Conservation (phyloP, 2,888 invertebrate species). For the Perizoma flavofasciatum region DNA sequence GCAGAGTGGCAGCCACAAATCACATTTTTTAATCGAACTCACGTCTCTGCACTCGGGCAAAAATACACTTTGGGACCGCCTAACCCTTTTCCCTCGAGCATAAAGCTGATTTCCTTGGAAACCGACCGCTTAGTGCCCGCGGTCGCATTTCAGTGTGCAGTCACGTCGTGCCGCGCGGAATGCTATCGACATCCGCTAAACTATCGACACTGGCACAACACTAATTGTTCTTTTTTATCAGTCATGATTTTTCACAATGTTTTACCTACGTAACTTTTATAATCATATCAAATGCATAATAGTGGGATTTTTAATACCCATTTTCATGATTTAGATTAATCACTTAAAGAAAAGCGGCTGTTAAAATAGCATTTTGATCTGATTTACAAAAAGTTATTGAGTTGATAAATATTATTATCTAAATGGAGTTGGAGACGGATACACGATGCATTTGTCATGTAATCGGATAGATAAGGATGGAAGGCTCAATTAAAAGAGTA, state of each 20-base stretch:
- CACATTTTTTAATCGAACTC: constrained; percentile 83
- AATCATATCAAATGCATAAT: constrained; percentile 70
- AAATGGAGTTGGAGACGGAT: constrained; percentile 27
- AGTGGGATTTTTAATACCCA: constrained; percentile 67
- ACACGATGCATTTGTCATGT: constrained; percentile 55
- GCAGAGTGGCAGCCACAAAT: constrained; percentile 78
- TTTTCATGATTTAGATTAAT: constrained; percentile 73
- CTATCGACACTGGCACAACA: constrained; percentile 77
- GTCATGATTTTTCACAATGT: constrained; percentile 72
- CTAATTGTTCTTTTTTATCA: constrained; percentile 78
- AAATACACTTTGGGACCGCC: constrained; percentile 28
- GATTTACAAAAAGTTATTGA: constrained; percentile 33
- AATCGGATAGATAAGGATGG: constrained; percentile 50
- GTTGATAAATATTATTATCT: constrained; percentile 25
- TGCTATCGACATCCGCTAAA: constrained; percentile 80
- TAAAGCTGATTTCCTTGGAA: constrained; percentile 48
- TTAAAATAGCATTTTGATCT: constrained; percentile 39
- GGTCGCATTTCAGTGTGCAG: constrained; percentile 70
- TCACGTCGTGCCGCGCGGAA: constrained; percentile 72
- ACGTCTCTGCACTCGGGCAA: constrained; percentile 61
- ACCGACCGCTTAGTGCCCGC: constrained; percentile 34
- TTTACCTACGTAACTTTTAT: constrained; percentile 69
- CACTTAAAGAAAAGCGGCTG: constrained; percentile 46
- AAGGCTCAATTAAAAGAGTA: constrained; percentile 65
- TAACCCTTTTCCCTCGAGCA: constrained; percentile 37